Conservation (phyloP, 92 coral and sea anemone genomes). For the Meandrina meandrites region DNA sequence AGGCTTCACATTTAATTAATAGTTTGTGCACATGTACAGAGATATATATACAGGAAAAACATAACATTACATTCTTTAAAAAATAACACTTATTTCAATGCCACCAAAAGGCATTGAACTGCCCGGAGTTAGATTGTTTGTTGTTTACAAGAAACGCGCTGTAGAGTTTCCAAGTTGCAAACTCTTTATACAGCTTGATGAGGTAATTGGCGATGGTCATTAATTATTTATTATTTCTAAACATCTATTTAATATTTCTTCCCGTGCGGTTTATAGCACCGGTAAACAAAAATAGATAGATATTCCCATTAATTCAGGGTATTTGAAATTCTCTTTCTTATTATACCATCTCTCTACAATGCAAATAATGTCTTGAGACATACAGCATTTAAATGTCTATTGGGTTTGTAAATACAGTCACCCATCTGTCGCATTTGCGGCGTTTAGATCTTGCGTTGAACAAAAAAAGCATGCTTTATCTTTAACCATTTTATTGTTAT, state of each 20-base stretch:
- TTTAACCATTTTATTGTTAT: constrained; percentile 6
- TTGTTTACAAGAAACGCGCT: too few species aligned
- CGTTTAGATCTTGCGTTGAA: background rate
- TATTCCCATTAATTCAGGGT: background rate
- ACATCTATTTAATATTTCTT: background rate
- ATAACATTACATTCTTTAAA: background rate
- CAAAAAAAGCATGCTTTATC: constrained; percentile 7
- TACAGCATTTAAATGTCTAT: constrained; percentile 4
- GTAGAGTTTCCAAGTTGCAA: too few species aligned
- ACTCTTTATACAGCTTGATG: background rate
- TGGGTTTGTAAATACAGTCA: background rate
- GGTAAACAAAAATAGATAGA: background rate
- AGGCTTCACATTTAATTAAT: background rate
- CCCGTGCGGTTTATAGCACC: background rate
- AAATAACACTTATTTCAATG: background rate
- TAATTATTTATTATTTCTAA: background rate
- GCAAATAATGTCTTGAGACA: background rate
- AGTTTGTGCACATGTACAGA: constrained; percentile 1
- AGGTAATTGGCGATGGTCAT: background rate
- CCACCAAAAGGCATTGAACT: background rate
- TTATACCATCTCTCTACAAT: background rate
- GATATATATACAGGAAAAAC: background rate
- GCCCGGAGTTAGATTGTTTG: background rate
- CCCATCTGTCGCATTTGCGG: background rate
- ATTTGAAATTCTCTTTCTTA: background rate